Conservation (phyloP, 2,888 invertebrate genomes). For the Fragum fragum region DNA sequence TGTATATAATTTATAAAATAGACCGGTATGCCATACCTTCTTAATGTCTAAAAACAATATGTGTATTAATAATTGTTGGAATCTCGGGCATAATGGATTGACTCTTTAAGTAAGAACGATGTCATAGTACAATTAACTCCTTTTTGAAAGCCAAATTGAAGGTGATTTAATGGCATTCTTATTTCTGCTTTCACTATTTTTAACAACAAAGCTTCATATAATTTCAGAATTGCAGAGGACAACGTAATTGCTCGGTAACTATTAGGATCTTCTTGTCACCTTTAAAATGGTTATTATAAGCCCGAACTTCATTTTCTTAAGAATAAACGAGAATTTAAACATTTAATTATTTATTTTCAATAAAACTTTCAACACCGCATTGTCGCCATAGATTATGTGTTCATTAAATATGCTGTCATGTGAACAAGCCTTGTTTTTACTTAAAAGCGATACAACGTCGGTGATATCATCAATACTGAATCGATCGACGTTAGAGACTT, state of each 20-base stretch:
- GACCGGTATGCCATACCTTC: no score
- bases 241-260: slow-evolving; percentile 39
- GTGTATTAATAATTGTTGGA: no score
- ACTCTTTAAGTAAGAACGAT: slow-evolving; percentile 27
- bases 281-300: slow-evolving; percentile 29
- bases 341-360: background rate
- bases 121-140: slow-evolving; percentile 25
- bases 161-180: background rate
- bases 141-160: slow-evolving; percentile 34
- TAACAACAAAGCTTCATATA: slow-evolving; percentile 25
- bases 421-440: background rate
- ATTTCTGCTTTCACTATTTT: background rate
- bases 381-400: slow-evolving; percentile 1
- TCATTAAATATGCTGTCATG: background rate
- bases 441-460: no score
- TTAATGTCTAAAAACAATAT: no score
- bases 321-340: background rate
- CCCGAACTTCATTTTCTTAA: slow-evolving; percentile 26
- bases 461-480: no score
- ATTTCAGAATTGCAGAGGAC: slow-evolving; percentile 23
- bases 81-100: no score
- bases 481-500: no score
- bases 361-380: background rate
- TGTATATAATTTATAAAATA: no score
- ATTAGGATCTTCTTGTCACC: slow-evolving; percentile 22